Conservation (phyloP, 1,140 invertebrate species). For the Triops cancriformis region DNA sequence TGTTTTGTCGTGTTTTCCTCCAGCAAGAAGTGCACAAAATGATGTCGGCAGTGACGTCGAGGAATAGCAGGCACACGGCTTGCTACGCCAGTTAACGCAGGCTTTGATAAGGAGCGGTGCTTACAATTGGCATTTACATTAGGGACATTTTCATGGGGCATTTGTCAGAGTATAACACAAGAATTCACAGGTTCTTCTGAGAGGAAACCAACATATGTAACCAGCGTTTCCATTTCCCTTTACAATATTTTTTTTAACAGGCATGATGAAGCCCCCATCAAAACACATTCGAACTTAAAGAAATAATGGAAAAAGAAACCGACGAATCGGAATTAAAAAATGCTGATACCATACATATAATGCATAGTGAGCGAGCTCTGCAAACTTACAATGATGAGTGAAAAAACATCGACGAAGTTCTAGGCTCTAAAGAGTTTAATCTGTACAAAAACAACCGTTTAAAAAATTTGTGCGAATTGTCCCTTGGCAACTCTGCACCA, state of each 20-base stretch:
- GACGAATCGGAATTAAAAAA: background rate
- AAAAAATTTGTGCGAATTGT: background rate
- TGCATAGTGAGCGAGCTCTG: conserved; percentile 3
- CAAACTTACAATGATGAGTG: background rate
- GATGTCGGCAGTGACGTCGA: conserved; percentile 12
- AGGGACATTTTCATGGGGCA: background rate
- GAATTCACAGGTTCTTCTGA: background rate
- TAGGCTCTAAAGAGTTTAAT: conserved; percentile 6
- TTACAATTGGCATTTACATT: background rate
- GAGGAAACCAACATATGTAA: background rate
- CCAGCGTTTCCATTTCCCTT: background rate
- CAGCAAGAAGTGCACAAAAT: conserved; percentile 13
- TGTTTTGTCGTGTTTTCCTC: conserved; percentile 4
- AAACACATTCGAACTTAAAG: background rate
- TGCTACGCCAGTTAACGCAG: conserved; percentile 1
- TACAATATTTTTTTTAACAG: background rate
- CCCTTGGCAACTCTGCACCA: background rate
- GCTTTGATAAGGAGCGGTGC: conserved; percentile 2
- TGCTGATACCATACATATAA: background rate
- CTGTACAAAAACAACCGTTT: conserved; percentile 9
- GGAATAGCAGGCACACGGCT: background rate
- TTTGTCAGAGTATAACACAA: background rate
- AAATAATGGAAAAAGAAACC: background rate
- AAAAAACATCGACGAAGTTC: conserved; percentile 6
- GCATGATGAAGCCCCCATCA: background rate